A percentile compares a stretch with the other conserved stretches of the same genome.
These are phyloP conservation scores for Uloborus plumipes DNA, from an alignment of 2,888 invertebrate genomes.

Conservation along the genomic window DNA sequence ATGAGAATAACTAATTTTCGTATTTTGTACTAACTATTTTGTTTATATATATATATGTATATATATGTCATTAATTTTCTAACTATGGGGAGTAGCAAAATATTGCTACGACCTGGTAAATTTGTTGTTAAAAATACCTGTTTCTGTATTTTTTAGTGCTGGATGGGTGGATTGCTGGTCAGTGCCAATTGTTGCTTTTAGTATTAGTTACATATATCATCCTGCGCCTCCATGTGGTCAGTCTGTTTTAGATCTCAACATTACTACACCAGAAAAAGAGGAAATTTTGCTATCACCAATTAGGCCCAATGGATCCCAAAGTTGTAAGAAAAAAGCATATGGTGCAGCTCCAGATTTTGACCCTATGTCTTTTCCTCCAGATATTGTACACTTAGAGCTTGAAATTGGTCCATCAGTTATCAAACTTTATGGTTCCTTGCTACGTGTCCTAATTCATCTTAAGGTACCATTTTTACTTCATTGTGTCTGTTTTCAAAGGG, in stretches of 20 bases:
- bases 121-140: too few species aligned
- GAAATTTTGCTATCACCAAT: conserved; percentile 92
- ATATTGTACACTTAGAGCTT: conserved; percentile 90
- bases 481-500: too few species aligned
- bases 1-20: too few species aligned
- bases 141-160: conserved; percentile 68
- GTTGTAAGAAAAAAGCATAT: conserved; percentile 30
- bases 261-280: conserved; percentile 94
- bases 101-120: too few species aligned
- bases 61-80: too few species aligned
- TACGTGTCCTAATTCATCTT: conserved; percentile 89
- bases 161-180: conserved; percentile 98
- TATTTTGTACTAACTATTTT: too few species aligned
- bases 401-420: conserved; percentile 95
- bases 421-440: conserved; percentile 90
- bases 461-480: conserved; percentile 74
- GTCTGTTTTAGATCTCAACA: conserved; percentile 85
- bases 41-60: too few species aligned
- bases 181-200: conserved; percentile 92
- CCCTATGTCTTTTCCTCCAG: conserved; percentile 86
- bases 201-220: conserved; percentile 91
- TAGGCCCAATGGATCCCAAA: conserved; percentile 76
- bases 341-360: conserved; percentile 78
- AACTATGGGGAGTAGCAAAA: too few species aligned
- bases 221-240: conserved; percentile 91